Evolutionary conservation across 2,888 invertebrate species (phyloP).

Genomic region (Drosophila eohydei): DNA sequence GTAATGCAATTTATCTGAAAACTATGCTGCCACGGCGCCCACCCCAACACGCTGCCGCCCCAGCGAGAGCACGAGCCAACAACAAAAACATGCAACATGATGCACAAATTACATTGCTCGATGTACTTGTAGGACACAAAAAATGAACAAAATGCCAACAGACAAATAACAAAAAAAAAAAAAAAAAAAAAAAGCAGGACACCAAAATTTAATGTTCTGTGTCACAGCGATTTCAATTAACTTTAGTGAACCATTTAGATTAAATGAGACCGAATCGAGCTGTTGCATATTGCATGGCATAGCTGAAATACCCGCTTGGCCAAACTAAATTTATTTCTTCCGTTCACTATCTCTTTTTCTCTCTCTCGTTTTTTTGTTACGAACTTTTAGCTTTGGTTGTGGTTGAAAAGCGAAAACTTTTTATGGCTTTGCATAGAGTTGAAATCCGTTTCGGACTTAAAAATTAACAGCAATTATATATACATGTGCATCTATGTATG

Average conservation of each 20-base stretch:
- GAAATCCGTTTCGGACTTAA: slow-evolving; percentile 15
- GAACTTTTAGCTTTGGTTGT: slow-evolving; percentile 9
- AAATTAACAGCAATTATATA: slow-evolving; percentile 14
- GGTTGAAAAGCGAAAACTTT: slow-evolving; percentile 15
- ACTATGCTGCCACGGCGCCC: slow-evolving; percentile 59
- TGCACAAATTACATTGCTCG: slow-evolving; percentile 47
- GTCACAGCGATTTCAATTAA: slow-evolving; percentile 62
- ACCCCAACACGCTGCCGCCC: background rate
- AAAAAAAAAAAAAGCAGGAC: slow-evolving; percentile 4
- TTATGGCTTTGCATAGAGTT: slow-evolving; percentile 19
- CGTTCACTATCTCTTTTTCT: background rate
- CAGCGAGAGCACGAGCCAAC: slow-evolving; percentile 15
- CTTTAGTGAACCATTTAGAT: slow-evolving; percentile 37
- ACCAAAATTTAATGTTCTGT: slow-evolving; percentile 55
- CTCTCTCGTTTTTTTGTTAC: background rate
- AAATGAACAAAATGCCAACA: background rate
- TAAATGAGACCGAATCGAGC: background rate
- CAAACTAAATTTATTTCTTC: background rate
- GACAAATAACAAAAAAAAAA: background rate
- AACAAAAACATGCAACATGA: slow-evolving; percentile 37
- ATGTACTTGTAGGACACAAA: slow-evolving; percentile 33
- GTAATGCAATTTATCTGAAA: slow-evolving; percentile 74
- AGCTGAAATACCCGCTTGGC: slow-evolving; percentile 1
- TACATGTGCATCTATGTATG: background rate
- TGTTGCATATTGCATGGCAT: background rate